A percentile compares a stretch with the other conserved stretches of the same genome.
phyloP scores from a whole-genome alignment of 1,140 invertebrate species.

The Cyclina sinensis region DNA sequence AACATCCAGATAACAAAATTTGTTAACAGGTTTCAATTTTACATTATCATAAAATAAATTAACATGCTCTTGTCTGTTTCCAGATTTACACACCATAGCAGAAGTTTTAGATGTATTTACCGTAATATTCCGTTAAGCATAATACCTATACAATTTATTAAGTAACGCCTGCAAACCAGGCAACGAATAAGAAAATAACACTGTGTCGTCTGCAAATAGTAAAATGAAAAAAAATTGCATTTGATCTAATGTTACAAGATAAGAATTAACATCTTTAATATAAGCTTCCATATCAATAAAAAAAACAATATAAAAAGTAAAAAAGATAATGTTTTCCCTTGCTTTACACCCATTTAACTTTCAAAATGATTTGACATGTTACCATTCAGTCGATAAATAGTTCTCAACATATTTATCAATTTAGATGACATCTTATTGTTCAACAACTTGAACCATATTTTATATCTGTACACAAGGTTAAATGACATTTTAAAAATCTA shows the following conservation, averaged over 20 bases:
- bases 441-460: constrained; percentile 30
- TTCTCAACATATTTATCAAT: background rate
- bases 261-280: background rate
- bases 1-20: constrained; percentile 5
- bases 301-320: background rate
- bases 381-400: background rate
- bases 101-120: constrained; percentile 1
- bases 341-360: background rate
- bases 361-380: background rate
- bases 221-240: background rate
- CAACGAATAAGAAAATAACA: background rate
- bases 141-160: background rate
- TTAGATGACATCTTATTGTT: background rate
- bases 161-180: background rate
- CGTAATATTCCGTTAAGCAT: background rate
- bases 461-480: background rate
- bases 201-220: background rate
- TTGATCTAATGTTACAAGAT: background rate
- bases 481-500: constrained; percentile 32
- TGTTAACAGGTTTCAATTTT: background rate
- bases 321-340: background rate
- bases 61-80: constrained; percentile 7
- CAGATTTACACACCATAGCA: constrained; percentile 24
- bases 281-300: background rate
- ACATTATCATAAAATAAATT: background rate